Conservation (phyloP, 1,140 invertebrate species). For the Metopolophium dirhodum region DNA sequence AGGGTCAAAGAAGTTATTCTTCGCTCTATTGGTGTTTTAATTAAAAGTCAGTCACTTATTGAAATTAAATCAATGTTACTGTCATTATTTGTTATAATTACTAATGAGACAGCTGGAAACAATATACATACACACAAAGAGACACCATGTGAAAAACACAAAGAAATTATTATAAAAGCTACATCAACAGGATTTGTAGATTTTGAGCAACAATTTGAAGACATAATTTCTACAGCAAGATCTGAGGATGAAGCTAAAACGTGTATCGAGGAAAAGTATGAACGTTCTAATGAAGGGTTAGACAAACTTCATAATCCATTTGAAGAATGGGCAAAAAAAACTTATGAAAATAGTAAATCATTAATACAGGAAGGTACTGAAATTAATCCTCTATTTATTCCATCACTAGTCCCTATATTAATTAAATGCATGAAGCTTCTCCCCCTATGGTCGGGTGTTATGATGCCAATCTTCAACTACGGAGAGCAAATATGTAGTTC, state of each 20-base stretch:
- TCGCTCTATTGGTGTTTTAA: background rate
- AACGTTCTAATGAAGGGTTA: background rate
- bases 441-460: background rate
- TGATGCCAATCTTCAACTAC: background rate
- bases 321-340: background rate
- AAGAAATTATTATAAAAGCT: background rate
- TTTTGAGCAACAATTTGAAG: background rate
- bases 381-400: background rate
- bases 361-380: background rate
- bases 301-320: slow-evolving; percentile 8
- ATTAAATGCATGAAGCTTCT: background rate
- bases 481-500: background rate
- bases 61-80: background rate
- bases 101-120: background rate
- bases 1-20: background rate
- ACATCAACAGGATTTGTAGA: background rate
- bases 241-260: background rate
- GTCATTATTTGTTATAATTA: background rate
- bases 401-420: background rate
- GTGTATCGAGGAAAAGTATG: background rate
- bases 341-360: background rate
- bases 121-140: background rate
- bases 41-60: background rate
- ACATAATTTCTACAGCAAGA: background rate
- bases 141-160: background rate